Base-by-base conservation (phyloP, 2,888 invertebrate genomes). In the Rotaria socialis region DNA sequence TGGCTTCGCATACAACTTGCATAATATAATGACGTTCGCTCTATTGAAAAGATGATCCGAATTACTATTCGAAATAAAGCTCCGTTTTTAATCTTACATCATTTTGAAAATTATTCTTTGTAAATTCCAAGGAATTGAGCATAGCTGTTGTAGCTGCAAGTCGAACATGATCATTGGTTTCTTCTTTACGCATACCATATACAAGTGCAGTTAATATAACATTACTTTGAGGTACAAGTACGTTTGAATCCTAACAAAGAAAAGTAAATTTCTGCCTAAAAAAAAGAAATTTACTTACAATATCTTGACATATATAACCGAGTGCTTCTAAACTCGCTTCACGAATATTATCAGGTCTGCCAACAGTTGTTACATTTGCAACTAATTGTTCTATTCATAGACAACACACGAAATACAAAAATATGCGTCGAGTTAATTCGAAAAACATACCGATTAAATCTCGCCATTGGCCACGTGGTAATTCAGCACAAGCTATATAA, bases 1-100 rank as follows among this genome's bases (percentile, higher is more conserved):
- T 99, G 6, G 98, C 96, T 92, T 98, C 97, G 92, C 99, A 99
- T 14, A 99, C 97, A 86, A 97, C 96, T 93, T 99, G 97, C 99
- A 99, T 99, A 86, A 99, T 98, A 91, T 96, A 97, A 92, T 99
- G 96, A 88, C 99, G 93, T 92, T 99, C 99, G 87, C 94, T 94
- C 93, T 80, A 80, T 35, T 94, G 89, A 85, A 91, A 89, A 67
- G 86, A 10, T 87, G 67, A 85, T 87, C 74, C 47, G 41, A 2
- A 55, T 16, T 16, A 52, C 4, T 16, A 11, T 52, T 52, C 52
- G 8, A 16, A 50, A 11, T 52, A 52, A 52, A 8, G 8, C 2
- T 22, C 19, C 2, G 1, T 55, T 22, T 55, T 55, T 19, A 55
- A 87, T 90, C 93, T 94, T 91, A 80, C 80, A 80, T 97, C 97